A percentile compares a stretch with the other conserved stretches of the same genome.
Evolutionary conservation across 2,888 invertebrate species (phyloP).

Genomic region (Phoenoteleia sp.): DNA sequence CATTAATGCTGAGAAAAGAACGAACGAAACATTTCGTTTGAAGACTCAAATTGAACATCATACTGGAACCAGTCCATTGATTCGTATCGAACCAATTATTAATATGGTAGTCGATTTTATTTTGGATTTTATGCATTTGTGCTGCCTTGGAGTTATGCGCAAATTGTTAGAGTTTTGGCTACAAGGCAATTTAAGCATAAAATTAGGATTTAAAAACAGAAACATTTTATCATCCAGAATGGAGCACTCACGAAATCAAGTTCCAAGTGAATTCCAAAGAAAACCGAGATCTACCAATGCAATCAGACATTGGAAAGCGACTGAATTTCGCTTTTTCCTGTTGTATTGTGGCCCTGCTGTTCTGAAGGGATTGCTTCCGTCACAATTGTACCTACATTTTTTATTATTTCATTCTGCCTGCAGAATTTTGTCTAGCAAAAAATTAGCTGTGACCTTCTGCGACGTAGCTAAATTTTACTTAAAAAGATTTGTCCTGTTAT

Average conservation of each 20-base stretch:
- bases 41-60: background rate
- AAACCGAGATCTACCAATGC: slow-evolving; percentile 14
- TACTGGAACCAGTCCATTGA: background rate
- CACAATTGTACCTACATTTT: slow-evolving; percentile 23
- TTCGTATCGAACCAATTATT: background rate
- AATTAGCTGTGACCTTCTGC: slow-evolving; percentile 9
- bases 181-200: background rate
- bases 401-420: slow-evolving; percentile 34
- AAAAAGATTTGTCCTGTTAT: background rate
- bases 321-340: slow-evolving; percentile 38
- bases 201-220: background rate
- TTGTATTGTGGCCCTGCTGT: slow-evolving; percentile 41
- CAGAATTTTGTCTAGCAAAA: slow-evolving; percentile 18
- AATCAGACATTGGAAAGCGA: slow-evolving; percentile 22
- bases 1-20: background rate
- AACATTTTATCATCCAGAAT: slow-evolving; percentile 23
- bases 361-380: slow-evolving; percentile 35
- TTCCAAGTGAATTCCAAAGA: slow-evolving; percentile 35
- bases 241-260: background rate
- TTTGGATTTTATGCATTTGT: slow-evolving; percentile 29
- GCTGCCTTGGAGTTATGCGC: slow-evolving; percentile 15
- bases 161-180: slow-evolving; percentile 6
- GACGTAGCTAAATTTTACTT: slow-evolving; percentile 23
- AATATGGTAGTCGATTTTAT: slow-evolving; percentile 9
- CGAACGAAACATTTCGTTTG: background rate